These are phyloP conservation scores for Telmatherina bonti DNA, from an alignment of 2,797 vertebrate genomes.

Conservation along the genomic window DNA sequence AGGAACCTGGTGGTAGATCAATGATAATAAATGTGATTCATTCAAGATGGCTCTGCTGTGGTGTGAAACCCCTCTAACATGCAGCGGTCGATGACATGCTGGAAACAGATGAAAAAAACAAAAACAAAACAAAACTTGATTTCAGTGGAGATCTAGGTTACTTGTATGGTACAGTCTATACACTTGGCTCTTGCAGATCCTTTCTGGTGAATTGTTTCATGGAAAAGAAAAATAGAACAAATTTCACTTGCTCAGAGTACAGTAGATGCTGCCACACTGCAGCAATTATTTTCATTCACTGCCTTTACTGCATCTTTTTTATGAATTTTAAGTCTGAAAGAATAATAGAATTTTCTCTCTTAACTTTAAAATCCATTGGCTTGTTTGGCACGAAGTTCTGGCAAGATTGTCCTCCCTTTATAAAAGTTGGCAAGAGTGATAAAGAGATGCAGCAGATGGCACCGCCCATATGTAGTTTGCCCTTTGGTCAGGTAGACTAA, in stretches of 20 bases:
- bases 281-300: slow-evolving; percentile 56
- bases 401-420: slow-evolving; percentile 60
- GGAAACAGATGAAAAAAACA: slow-evolving; percentile 43
- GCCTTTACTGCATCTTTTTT: slow-evolving; percentile 57
- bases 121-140: slow-evolving; percentile 26
- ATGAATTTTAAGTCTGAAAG: slow-evolving; percentile 55
- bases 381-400: slow-evolving; percentile 53
- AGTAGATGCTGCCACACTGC: slow-evolving; percentile 30
- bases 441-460: slow-evolving; percentile 80
- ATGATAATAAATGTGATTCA: slow-evolving; percentile 71
- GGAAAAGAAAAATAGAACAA: slow-evolving; percentile 23
- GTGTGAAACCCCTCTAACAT: slow-evolving; percentile 39
- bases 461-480: slow-evolving; percentile 73
- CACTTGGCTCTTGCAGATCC: slow-evolving; percentile 5
- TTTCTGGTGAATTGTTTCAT: slow-evolving; percentile 28
- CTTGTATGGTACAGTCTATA: slow-evolving; percentile 8
- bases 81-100: slow-evolving; percentile 33
- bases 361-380: slow-evolving; percentile 56
- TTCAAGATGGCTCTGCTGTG: slow-evolving; percentile 48
- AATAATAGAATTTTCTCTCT: slow-evolving; percentile 47
- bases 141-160: slow-evolving; percentile 29
- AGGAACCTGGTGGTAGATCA: slow-evolving; percentile 67
- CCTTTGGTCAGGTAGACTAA: slow-evolving; percentile 84
- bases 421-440: slow-evolving; percentile 70
- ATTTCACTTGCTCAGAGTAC: slow-evolving; percentile 20